Evolutionary conservation across 2,797 vertebrate species (phyloP).

Genomic region (Pangasius larnaudii): DNA sequence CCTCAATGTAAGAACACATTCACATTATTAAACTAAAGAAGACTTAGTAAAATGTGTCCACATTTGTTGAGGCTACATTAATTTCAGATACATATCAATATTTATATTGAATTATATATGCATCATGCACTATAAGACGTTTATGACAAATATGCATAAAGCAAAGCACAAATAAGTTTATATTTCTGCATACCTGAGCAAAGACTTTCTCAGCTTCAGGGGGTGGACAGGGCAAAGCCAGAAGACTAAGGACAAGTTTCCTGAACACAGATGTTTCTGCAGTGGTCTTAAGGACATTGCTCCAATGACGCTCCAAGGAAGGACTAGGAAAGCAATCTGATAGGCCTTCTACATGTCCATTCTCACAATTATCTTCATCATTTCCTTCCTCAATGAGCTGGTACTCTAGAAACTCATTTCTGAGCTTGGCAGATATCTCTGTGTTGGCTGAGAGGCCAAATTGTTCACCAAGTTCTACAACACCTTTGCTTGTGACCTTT

Average conservation of each 20-base stretch:
- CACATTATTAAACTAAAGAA: background rate
- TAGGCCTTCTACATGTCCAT: constrained; percentile 10
- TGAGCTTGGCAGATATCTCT: constrained; percentile 64
- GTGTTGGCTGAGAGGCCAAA: constrained; percentile 68
- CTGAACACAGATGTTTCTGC: constrained; percentile 65
- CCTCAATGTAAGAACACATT: background rate
- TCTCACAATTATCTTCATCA: constrained; percentile 22
- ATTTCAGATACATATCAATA: background rate
- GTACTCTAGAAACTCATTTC: constrained; percentile 69
- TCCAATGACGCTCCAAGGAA: constrained; percentile 71
- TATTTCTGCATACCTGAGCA: constrained; percentile 64
- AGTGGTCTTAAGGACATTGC: constrained; percentile 61
- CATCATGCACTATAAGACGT: background rate
- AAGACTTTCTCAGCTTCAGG: constrained; percentile 68
- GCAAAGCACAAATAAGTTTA: background rate
- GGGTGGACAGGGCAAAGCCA: constrained; percentile 74
- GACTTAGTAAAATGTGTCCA: background rate
- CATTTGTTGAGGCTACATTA: background rate
- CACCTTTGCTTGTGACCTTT: constrained; percentile 57
- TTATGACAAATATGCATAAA: constrained; percentile 7
- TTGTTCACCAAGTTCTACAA: constrained; percentile 66
- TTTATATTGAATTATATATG: background rate
- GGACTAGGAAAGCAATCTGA: constrained; percentile 7
- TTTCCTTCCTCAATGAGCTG: constrained; percentile 59
- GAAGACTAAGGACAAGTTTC: constrained; percentile 72